phyloP scores from a whole-genome alignment of 2,888 invertebrate genomes.

The Boloria euphrosyne region DNA sequence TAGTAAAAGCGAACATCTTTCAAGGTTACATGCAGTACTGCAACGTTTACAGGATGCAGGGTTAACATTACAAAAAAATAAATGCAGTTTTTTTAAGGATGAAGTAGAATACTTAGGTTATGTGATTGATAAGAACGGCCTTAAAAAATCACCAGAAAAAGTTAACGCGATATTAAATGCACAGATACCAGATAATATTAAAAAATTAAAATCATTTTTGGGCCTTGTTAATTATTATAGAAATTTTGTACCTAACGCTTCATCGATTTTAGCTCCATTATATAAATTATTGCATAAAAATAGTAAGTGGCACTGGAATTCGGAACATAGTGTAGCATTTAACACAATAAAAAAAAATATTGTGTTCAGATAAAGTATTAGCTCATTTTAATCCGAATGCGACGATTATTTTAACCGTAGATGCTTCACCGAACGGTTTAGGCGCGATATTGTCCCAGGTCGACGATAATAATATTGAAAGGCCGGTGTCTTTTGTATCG shows the following conservation, averaged over 20 bases:
- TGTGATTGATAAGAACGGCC: conserved; percentile 34
- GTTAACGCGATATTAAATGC: no score
- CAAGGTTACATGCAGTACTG: conserved; percentile 33
- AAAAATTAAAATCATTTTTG: no score
- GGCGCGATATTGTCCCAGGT: no score
- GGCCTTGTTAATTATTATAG: not conserved
- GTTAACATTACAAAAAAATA: conserved; percentile 35
- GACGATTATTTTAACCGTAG: conserved; percentile 30
- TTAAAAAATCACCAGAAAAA: no score
- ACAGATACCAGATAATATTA: no score
- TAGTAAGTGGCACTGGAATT: conserved; percentile 33
- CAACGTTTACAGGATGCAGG: conserved; percentile 37
- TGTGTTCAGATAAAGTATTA: conserved; percentile 21
- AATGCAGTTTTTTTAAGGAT: conserved; percentile 38
- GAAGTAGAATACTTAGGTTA: conserved; percentile 39
- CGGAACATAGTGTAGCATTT: conserved; percentile 27
- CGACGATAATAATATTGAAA: no score
- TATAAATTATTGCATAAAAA: conserved; percentile 36
- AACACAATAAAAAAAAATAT: conserved; percentile 28
- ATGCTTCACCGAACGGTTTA: conserved; percentile 32
- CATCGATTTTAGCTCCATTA: not conserved
- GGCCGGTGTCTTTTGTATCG: no score
- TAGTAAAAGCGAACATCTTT: no score
- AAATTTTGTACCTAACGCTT: not conserved
- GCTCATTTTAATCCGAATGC: conserved; percentile 26